Evolutionary conservation across 1,140 invertebrate species (phyloP), one percentile per base, ranked within the genome.

Genomic region (Bombyx mandarina): DNA sequence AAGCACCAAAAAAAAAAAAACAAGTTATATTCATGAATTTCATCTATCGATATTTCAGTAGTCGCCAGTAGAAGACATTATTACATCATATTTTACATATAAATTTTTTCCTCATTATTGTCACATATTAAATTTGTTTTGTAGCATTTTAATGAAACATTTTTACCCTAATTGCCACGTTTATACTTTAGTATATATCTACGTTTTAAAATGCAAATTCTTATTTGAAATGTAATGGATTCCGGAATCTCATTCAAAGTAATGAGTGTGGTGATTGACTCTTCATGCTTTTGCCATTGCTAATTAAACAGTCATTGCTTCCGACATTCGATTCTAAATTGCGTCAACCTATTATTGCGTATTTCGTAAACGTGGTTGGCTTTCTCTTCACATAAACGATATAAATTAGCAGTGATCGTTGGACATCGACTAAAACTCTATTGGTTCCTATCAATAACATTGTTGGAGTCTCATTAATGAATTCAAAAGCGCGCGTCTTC

Each of bases 401-500:
- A 50, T 18, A 50, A 26, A 22, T 18, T 50, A 22, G 8, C 12
- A 50, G 26, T 18, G 12, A 22, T 50, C 12, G 12, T 12, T 50
- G 6, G 4, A 8, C 12, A 12, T 50, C 26, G 26, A 5, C 26
- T 35, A 35, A 35, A 35, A 35, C 7, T 35, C 2, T 51, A 8
- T 46, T 10, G n/a, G 60, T 68, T 56, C 52, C 65, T 71, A 78
- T 81, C 73, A 74, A 77, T 81, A 75, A 75, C 66, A 66, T 79
- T 75, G 71, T 77, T 67, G 66, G 69, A 74, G 67, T 61, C 76
- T 82, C 75, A 79, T 83, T 77, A 83, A 77, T 75, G 71, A 66
- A 73, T 76, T 80, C 76, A 83, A 83, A 80, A 82, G 79, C 65
- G 73, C 77, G 66, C 75, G 73, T 82, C 72, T 82, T 77, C 74